Percentiles rank a stretch among this genome's conserved stretches.
phyloP scores from a whole-genome alignment of 1,140 invertebrate species.

The Muscidifurax raptorellus region DNA sequence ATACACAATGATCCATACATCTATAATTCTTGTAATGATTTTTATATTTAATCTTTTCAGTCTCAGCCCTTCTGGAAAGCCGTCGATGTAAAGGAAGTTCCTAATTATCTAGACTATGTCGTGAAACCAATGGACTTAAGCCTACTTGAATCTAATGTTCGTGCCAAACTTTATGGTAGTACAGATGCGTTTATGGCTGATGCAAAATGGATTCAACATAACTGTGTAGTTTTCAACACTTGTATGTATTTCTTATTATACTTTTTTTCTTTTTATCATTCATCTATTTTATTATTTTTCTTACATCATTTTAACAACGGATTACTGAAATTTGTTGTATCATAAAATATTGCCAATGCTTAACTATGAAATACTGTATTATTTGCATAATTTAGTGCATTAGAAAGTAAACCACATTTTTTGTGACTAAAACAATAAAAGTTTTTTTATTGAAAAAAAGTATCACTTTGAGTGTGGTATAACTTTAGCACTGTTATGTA shows the following conservation, averaged over 20 bases:
- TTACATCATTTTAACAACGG: not conserved
- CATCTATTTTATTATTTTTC: not conserved
- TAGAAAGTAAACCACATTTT: too few relatives aligned
- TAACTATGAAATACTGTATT: too few relatives aligned
- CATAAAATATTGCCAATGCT: not conserved
- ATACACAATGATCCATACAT: not conserved
- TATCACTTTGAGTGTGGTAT: too few relatives aligned
- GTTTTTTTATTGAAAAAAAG: too few relatives aligned
- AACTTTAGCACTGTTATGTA: too few relatives aligned
- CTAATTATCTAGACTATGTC: conserved; percentile 87
- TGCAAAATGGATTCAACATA: conserved; percentile 94
- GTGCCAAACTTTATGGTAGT: conserved; percentile 87
- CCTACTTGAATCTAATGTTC: conserved; percentile 86
- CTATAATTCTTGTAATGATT: conserved; percentile 36
- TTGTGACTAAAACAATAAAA: too few relatives aligned
- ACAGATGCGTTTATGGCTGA: conserved; percentile 93
- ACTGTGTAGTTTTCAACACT: conserved; percentile 92
- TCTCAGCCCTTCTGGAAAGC: conserved; percentile 85
- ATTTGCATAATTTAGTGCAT: too few relatives aligned
- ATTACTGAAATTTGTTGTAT: not conserved
- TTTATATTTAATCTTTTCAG: conserved; percentile 65
- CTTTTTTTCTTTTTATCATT: conserved; percentile 18
- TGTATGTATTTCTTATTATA: conserved; percentile 77
- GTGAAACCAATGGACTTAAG: conserved; percentile 90
- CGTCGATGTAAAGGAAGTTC: conserved; percentile 82